Conservation (phyloP, 2,888 invertebrate genomes). For the Dorcus hopei region DNA sequence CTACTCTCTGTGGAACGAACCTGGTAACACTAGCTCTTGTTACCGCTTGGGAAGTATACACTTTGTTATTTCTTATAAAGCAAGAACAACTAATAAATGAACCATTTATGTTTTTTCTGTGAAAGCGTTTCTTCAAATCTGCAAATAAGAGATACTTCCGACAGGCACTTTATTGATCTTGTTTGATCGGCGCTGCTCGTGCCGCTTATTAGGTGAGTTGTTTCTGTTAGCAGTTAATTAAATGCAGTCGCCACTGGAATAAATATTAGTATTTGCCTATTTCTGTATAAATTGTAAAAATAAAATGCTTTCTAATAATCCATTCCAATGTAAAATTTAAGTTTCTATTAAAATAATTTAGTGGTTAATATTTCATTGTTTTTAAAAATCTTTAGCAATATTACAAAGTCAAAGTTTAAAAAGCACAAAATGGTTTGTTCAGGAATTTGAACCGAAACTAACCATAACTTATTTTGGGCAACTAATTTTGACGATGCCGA, state of each 20-base stretch:
- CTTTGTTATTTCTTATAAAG: constrained; percentile 17
- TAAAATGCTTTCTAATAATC: too few relatives aligned
- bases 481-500: too few relatives aligned
- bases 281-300: not conserved
- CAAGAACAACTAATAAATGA: constrained; percentile 20
- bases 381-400: too few relatives aligned
- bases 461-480: too few relatives aligned
- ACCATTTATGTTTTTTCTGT: constrained; percentile 11
- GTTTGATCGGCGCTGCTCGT: constrained; percentile 6
- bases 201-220: constrained; percentile 11
- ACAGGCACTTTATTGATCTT: constrained; percentile 19
- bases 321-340: too few relatives aligned
- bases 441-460: too few relatives aligned
- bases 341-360: too few relatives aligned
- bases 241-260: not conserved
- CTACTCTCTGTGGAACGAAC: constrained; percentile 22
- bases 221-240: constrained; percentile 7
- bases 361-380: too few relatives aligned
- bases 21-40: constrained; percentile 18
- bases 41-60: constrained; percentile 17
- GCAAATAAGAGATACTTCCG: constrained; percentile 18
- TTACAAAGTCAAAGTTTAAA: too few relatives aligned
- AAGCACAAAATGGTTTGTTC: too few relatives aligned
- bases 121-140: constrained; percentile 17
- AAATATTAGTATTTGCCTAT: not conserved